These are phyloP conservation scores for Gymnarchus niloticus DNA, from an alignment of 2,113 vertebrate species.

Conservation along the genomic window DNA sequence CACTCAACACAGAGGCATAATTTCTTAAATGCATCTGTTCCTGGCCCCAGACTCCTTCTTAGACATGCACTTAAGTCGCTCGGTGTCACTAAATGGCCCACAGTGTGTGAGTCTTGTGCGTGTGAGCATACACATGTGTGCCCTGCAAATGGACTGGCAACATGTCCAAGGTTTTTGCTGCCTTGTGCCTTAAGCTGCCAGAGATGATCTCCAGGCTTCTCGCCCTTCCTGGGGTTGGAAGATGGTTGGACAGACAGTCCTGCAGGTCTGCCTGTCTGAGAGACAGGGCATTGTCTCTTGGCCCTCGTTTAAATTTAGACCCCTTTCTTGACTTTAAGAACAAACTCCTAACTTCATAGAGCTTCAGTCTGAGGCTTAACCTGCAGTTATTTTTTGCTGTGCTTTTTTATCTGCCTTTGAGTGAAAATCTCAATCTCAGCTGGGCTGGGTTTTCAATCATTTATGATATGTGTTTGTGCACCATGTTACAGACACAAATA, in stretches of 20 bases:
- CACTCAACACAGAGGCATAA: not conserved
- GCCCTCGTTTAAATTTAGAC: not conserved
- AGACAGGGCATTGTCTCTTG: not conserved
- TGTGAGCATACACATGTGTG: not conserved
- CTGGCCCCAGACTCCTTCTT: too few species aligned
- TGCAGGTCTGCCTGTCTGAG: not conserved
- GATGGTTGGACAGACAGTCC: not conserved
- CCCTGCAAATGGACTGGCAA: not conserved
- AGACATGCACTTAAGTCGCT: too few species aligned
- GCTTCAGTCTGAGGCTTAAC: not conserved
- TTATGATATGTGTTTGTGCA: constrained; percentile 4
- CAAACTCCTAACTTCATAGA: not conserved
- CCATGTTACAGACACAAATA: not conserved
- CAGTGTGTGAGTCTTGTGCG: not conserved
- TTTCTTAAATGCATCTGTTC: not conserved
- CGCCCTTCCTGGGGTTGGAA: not conserved
- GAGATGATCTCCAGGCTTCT: not conserved
- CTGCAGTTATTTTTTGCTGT: constrained; percentile 2
- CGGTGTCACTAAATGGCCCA: not conserved
- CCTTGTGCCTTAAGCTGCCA: not conserved
- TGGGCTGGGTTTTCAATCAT: not conserved
- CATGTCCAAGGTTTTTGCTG: not conserved
- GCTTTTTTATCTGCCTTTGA: constrained; percentile 5
- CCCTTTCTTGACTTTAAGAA: constrained; percentile 5
- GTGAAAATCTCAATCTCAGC: not conserved